Conservation (phyloP, 2,113 vertebrate genomes). For the Nettapus auritus region DNA sequence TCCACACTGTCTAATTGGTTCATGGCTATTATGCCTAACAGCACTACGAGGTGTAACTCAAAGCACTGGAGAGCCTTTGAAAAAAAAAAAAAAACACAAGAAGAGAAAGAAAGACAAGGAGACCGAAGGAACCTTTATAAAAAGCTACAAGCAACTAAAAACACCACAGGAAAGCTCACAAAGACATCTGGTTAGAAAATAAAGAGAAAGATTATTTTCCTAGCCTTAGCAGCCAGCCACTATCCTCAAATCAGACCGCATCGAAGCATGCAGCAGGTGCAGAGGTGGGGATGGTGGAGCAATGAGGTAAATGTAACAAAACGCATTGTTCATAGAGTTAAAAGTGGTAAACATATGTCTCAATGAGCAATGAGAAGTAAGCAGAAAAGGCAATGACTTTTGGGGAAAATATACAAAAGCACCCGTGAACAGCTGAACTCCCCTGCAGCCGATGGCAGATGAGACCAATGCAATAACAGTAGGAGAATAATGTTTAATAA, state of each 20-base stretch:
- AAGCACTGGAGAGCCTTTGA: conserved; percentile 40
- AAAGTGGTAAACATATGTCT: not conserved
- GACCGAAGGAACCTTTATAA: conserved; percentile 55
- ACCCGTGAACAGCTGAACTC: not conserved
- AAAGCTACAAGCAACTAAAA: conserved; percentile 31
- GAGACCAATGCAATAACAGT: not conserved
- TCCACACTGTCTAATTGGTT: conserved; percentile 40
- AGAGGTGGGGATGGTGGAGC: not conserved
- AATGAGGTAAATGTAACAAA: not conserved
- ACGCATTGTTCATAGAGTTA: not conserved
- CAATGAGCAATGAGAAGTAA: not conserved
- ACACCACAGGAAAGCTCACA: conserved; percentile 38
- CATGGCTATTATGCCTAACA: conserved; percentile 49
- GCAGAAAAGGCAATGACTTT: not conserved
- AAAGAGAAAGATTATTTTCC: conserved; percentile 22
- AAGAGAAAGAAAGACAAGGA: conserved; percentile 7
- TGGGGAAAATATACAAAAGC: not conserved
- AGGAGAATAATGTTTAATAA: not conserved
- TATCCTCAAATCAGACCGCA: not conserved
- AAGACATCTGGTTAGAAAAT: conserved; percentile 22
- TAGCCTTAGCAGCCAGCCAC: not conserved
- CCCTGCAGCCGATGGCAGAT: not conserved
- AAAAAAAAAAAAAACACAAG: not conserved
- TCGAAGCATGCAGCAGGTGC: not conserved
- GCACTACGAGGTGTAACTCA: conserved; percentile 43